These are phyloP conservation scores for Pseudotriccus pelzelni DNA, from an alignment of 2,797 vertebrate genomes.

Conservation along the genomic window DNA sequence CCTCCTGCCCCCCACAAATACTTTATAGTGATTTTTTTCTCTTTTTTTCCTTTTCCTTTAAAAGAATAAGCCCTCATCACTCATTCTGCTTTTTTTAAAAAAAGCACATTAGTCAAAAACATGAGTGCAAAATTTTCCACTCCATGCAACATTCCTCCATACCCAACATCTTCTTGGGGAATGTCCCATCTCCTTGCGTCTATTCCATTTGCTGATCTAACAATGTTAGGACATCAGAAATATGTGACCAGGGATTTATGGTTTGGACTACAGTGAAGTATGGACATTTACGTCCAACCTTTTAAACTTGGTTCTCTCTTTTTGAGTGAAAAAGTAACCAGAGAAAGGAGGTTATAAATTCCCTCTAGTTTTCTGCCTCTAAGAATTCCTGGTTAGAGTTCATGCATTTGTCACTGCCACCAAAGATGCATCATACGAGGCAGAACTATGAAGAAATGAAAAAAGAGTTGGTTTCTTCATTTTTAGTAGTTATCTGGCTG, in stretches of 20 bases:
- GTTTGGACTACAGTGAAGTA: neutral
- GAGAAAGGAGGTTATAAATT: neutral
- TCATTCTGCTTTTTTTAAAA: neutral
- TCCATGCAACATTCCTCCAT: accelerated
- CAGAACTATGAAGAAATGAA: neutral
- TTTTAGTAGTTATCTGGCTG: neutral
- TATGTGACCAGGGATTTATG: neutral
- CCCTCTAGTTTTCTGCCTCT: neutral
- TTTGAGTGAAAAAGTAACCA: neutral
- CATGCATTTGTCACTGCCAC: neutral
- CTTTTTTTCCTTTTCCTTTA: neutral
- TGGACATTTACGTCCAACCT: accelerated
- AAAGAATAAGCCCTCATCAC: neutral
- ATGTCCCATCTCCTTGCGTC: accelerated
- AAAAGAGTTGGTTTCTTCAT: neutral
- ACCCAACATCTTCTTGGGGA: neutral
- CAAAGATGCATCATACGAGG: neutral
- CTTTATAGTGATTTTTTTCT: neutral
- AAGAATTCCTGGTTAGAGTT: neutral
- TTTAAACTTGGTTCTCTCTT: neutral
- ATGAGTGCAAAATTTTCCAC: neutral
- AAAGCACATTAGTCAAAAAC: neutral
- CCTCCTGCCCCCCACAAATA: accelerated
- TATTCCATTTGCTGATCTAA: neutral
- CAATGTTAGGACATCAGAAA: neutral